phyloP scores from a whole-genome alignment of 2,113 vertebrate genomes.

The Cebidichthys violaceus region DNA sequence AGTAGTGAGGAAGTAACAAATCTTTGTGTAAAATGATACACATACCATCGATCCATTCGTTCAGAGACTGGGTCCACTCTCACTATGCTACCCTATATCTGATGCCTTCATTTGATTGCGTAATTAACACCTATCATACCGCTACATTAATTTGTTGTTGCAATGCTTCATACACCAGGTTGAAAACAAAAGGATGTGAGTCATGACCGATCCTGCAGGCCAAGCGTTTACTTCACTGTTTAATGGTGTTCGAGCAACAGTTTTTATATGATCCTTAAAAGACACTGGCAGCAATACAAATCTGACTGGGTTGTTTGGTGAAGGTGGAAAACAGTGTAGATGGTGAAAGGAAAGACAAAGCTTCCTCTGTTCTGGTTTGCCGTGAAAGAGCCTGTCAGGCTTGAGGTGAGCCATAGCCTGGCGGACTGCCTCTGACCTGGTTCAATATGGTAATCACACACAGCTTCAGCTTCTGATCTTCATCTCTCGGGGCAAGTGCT shows the following conservation, averaged over 20 bases:
- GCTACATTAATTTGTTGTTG: slow-evolving; percentile 8
- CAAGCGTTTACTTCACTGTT: slow-evolving; percentile 52
- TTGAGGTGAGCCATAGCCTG: slow-evolving; percentile 45
- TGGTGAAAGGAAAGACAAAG: slow-evolving; percentile 54
- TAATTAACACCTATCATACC: slow-evolving; percentile 29
- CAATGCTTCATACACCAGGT: slow-evolving; percentile 24
- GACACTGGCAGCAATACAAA: slow-evolving; percentile 41
- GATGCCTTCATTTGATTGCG: slow-evolving; percentile 8
- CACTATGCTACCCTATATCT: not conserved
- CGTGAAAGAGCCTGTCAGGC: slow-evolving; percentile 26
- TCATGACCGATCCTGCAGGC: slow-evolving; percentile 39
- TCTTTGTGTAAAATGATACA: not conserved
- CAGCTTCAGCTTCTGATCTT: slow-evolving; percentile 38
- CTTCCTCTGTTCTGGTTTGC: slow-evolving; percentile 55
- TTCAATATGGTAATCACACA: slow-evolving; percentile 50
- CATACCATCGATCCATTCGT: not conserved
- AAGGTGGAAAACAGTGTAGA: slow-evolving; percentile 53
- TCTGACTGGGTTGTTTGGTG: slow-evolving; percentile 40
- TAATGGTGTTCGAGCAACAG: slow-evolving; percentile 57
- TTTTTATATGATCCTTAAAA: slow-evolving; percentile 59
- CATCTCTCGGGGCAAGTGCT: slow-evolving; percentile 9
- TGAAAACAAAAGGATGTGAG: slow-evolving; percentile 47
- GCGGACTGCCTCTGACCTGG: slow-evolving; percentile 48
- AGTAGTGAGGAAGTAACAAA: not conserved
- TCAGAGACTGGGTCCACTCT: not conserved